phyloP scores from a whole-genome alignment of 2,888 invertebrate genomes.

The Amphipyra berbera region DNA sequence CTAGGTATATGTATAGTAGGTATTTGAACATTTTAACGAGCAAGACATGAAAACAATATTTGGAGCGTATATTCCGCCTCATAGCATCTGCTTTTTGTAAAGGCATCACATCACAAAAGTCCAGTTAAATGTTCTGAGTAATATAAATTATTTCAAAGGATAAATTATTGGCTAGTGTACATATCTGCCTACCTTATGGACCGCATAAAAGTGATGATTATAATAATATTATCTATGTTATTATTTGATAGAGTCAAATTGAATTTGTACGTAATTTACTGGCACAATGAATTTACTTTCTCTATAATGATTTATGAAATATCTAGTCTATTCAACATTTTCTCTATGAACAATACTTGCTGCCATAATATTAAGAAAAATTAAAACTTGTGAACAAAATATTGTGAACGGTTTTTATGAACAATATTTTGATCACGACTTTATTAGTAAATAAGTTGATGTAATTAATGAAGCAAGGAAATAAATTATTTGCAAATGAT shows the following conservation, averaged over 20 bases:
- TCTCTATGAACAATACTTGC: slow-evolving; percentile 59
- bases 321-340: slow-evolving; percentile 60
- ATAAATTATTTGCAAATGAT: slow-evolving; percentile 67
- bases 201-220: neutral
- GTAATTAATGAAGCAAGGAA: slow-evolving; percentile 48
- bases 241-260: neutral
- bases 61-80: slow-evolving; percentile 5
- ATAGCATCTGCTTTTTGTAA: neutral
- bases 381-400: slow-evolving; percentile 84
- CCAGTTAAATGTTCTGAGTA: too few relatives aligned
- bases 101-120: neutral
- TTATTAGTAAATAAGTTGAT: slow-evolving; percentile 52
- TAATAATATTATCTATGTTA: neutral
- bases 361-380: slow-evolving; percentile 77
- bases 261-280: neutral
- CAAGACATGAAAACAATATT: slow-evolving; percentile 30
- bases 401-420: slow-evolving; percentile 60
- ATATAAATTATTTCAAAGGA: neutral
- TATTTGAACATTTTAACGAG: slow-evolving; percentile 33
- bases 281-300: neutral
- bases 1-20: slow-evolving; percentile 19
- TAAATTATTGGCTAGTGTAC: neutral
- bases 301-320: slow-evolving; percentile 52
- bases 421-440: slow-evolving; percentile 87
- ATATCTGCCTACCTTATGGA: neutral